Conservation (phyloP, 1,140 invertebrate genomes). For the Helicoverpa armigera region DNA sequence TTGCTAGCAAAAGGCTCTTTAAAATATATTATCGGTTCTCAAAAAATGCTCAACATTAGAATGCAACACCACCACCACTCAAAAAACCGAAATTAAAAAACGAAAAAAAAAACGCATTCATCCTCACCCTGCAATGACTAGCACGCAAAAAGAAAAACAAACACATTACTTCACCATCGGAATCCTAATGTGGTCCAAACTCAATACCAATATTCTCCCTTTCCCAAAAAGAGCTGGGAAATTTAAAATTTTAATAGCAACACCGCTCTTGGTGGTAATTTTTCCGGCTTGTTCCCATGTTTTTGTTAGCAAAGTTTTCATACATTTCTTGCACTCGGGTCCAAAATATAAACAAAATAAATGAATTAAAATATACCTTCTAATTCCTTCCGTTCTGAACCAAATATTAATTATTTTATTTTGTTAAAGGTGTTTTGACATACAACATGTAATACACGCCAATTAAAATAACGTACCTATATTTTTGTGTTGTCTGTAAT, state of each 20-base stretch:
- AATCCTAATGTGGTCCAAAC: conserved; percentile 30
- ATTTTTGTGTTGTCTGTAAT: too few species aligned
- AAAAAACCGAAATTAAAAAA: conserved; percentile 11
- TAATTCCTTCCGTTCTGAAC: too few species aligned
- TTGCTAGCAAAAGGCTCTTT: too few species aligned
- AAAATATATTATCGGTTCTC: not conserved
- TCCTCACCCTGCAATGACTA: conserved; percentile 8
- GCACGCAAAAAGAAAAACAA: conserved; percentile 28
- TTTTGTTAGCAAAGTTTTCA: too few species aligned
- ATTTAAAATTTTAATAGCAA: conserved; percentile 42
- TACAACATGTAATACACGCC: too few species aligned
- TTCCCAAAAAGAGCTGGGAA: not conserved
- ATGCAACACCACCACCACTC: not conserved
- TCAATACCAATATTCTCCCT: conserved; percentile 3
- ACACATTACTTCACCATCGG: conserved; percentile 24
- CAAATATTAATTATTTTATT: too few species aligned
- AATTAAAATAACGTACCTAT: too few species aligned
- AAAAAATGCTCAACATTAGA: not conserved
- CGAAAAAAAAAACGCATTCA: not conserved
- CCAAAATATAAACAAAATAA: too few species aligned
- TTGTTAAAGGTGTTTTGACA: too few species aligned
- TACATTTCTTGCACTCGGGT: too few species aligned
- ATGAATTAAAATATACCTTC: too few species aligned
- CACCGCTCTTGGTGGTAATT: conserved; percentile 52
- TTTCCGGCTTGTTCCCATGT: conserved; percentile 36